These are phyloP conservation scores for Hofmannophila pseudospretella DNA, from an alignment of 2,888 invertebrate species.

Conservation along the genomic window DNA sequence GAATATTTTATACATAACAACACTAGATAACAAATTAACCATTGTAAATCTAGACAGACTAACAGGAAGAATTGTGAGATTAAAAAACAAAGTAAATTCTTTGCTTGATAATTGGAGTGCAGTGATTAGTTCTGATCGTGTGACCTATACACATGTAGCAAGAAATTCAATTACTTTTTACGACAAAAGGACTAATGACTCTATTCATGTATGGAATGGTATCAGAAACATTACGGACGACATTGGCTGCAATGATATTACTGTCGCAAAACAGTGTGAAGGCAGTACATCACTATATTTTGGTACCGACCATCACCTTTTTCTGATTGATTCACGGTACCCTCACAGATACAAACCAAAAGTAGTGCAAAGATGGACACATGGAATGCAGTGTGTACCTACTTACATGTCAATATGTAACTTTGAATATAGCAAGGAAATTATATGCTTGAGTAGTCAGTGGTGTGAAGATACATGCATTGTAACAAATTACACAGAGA, in stretches of 20 bases:
- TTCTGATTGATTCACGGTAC: constrained; percentile 54
- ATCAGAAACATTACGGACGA: constrained; percentile 42
- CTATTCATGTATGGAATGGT: constrained; percentile 38
- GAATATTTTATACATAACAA: constrained; percentile 56
- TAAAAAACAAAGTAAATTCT: constrained; percentile 33
- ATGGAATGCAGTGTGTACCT: constrained; percentile 72
- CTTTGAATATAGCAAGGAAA: constrained; percentile 51
- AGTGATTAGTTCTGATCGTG: constrained; percentile 48
- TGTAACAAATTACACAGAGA: constrained; percentile 46
- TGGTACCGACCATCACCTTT: constrained; percentile 56
- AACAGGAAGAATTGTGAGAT: constrained; percentile 40
- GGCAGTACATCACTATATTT: constrained; percentile 45
- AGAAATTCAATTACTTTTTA: constrained; percentile 48
- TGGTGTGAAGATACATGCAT: constrained; percentile 65
- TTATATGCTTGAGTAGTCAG: constrained; percentile 57
- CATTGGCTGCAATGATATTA: constrained; percentile 46
- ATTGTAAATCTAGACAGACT: constrained; percentile 61
- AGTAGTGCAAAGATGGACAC: constrained; percentile 74
- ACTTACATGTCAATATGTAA: constrained; percentile 51
- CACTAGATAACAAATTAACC: constrained; percentile 43
- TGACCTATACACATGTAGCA: constrained; percentile 46
- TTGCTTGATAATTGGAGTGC: constrained; percentile 59
- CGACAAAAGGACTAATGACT: constrained; percentile 53
- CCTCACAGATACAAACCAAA: constrained; percentile 31
- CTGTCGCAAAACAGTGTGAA: constrained; percentile 41